Conservation (phyloP, 2,888 invertebrate species). For the Cataglyphis albicans region DNA sequence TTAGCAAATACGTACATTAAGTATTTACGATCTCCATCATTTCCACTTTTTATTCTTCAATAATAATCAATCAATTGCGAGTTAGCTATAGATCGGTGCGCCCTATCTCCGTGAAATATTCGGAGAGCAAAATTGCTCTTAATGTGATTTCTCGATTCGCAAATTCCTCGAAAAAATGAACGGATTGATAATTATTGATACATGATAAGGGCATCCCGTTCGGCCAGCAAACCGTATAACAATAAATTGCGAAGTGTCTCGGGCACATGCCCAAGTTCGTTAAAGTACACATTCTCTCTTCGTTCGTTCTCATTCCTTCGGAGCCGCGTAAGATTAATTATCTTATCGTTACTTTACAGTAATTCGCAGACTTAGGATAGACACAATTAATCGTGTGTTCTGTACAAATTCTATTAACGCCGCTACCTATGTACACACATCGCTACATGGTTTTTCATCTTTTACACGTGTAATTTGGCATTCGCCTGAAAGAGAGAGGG, state of each 20-base stretch:
- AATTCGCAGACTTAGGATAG: conserved; percentile 57
- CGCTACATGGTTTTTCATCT: conserved; percentile 54
- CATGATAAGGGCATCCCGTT: conserved; percentile 50
- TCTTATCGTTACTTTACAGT: conserved; percentile 74
- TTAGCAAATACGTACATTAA: conserved; percentile 63
- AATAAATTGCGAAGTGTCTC: conserved; percentile 79
- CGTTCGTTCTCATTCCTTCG: conserved; percentile 35
- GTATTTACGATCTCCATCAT: conserved; percentile 67
- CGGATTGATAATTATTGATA: conserved; percentile 14
- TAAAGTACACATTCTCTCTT: conserved; percentile 81
- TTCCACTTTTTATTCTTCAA: conserved; percentile 62
- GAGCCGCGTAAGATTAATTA: conserved; percentile 55
- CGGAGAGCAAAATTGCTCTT: not conserved
- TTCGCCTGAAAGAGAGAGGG: conserved; percentile 62
- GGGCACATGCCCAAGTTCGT: conserved; percentile 80
- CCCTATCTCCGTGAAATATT: not conserved
- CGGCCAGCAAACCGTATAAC: conserved; percentile 71
- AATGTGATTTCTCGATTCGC: not conserved
- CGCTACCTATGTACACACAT: conserved; percentile 72
- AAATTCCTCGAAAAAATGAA: not conserved
- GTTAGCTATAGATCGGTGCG: conserved; percentile 56
- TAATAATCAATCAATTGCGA: conserved; percentile 68
- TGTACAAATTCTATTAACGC: conserved; percentile 82
- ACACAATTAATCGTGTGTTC: conserved; percentile 80
- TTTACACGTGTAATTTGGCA: conserved; percentile 75